These are phyloP conservation scores for Stegodyphus mimosarum DNA, from an alignment of 1,140 invertebrate species.

Conservation along the genomic window DNA sequence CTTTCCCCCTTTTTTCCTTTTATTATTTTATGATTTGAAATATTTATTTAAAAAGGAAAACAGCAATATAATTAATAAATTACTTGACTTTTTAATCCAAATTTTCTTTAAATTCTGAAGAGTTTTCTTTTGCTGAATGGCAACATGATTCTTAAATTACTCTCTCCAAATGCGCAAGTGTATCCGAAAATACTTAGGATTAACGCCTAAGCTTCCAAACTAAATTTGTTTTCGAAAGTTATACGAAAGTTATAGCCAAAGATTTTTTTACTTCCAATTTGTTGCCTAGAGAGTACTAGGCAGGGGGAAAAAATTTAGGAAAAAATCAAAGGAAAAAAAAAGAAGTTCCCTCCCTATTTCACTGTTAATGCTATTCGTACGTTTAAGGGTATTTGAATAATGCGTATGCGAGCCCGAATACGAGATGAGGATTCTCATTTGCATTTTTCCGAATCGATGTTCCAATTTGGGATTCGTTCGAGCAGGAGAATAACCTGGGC, in stretches of 20 bases:
- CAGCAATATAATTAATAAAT: too few species aligned
- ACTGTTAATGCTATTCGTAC: constrained; percentile 55
- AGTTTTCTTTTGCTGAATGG: too few species aligned
- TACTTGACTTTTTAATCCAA: too few species aligned
- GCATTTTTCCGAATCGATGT: constrained; percentile 36
- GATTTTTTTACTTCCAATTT: neutral
- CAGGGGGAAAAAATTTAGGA: neutral
- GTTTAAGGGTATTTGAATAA: constrained; percentile 57
- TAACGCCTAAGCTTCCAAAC: neutral
- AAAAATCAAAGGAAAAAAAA: neutral
- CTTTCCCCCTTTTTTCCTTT: too few species aligned
- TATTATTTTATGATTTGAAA: too few species aligned
- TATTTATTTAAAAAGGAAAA: too few species aligned
- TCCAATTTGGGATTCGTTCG: constrained; percentile 13
- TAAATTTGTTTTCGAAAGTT: neutral
- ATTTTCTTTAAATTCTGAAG: too few species aligned
- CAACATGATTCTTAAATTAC: too few species aligned
- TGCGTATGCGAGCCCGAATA: constrained; percentile 36
- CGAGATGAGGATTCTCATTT: constrained; percentile 43
- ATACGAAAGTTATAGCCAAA: neutral
- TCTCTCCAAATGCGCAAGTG: too few species aligned
- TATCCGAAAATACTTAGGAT: too few species aligned
- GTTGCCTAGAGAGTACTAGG: neutral
- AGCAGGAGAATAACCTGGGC: neutral
- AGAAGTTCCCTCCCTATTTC: constrained; percentile 11